phyloP scores from a whole-genome alignment of 1,140 invertebrate genomes.

The Thaumetopoea pityocampa region DNA sequence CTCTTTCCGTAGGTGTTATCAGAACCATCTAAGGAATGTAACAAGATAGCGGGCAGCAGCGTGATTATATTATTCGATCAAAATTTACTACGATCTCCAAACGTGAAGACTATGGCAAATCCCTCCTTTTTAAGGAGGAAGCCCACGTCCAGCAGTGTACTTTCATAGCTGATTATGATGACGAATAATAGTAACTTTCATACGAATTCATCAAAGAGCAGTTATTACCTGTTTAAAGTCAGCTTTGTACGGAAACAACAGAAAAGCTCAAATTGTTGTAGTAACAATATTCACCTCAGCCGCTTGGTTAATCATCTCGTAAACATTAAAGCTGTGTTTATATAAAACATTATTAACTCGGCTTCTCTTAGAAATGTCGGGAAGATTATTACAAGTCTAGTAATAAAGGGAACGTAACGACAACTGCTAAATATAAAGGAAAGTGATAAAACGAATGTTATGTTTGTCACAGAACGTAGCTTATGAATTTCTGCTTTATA shows the following conservation, averaged over 20 bases:
- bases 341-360: slow-evolving; percentile 19
- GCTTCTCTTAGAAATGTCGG: slow-evolving; percentile 19
- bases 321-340: slow-evolving; percentile 26
- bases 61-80: no score
- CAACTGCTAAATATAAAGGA: slow-evolving; percentile 64
- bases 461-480: slow-evolving; percentile 30
- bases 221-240: no score
- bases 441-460: slow-evolving; percentile 29
- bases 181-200: no score
- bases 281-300: slow-evolving; percentile 7
- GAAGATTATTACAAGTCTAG: slow-evolving; percentile 41
- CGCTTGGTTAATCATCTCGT: slow-evolving; percentile 12
- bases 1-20: no score
- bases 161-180: no score
- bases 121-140: no score
- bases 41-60: no score
- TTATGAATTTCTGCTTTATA: slow-evolving; percentile 29
- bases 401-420: slow-evolving; percentile 48
- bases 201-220: background rate
- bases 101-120: no score
- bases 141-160: no score
- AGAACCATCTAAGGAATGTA: no score
- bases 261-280: slow-evolving; percentile 11
- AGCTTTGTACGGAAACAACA: slow-evolving; percentile 8
- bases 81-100: no score